These are phyloP conservation scores for Encarsia formosa DNA, from an alignment of 2,888 invertebrate species.

Conservation along the genomic window DNA sequence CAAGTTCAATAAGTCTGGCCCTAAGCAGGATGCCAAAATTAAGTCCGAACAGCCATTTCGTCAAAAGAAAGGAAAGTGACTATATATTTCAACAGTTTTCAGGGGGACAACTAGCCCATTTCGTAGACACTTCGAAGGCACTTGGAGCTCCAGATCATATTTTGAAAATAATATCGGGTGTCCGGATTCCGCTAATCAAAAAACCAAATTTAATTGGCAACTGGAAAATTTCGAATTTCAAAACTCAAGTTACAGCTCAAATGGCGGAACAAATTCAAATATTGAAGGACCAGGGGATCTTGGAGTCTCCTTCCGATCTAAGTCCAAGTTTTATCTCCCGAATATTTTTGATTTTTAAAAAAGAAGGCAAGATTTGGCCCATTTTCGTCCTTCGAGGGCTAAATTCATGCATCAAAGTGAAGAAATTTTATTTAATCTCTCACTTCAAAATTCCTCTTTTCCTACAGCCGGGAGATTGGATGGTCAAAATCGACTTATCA, in stretches of 20 bases:
- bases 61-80: neutral
- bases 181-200: slow-evolving; percentile 12
- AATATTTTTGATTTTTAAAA: slow-evolving; percentile 21
- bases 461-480: slow-evolving; percentile 10
- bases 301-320: neutral
- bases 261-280: too few relatives aligned
- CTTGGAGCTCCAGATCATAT: slow-evolving; percentile 14
- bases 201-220: slow-evolving; percentile 14
- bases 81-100: slow-evolving; percentile 8
- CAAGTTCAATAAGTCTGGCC: neutral
- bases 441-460: slow-evolving; percentile 13
- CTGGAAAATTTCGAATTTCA: slow-evolving; percentile 12
- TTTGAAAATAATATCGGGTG: too few relatives aligned
- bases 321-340: slow-evolving; percentile 17
- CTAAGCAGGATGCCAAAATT: too few relatives aligned
- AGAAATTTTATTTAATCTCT: slow-evolving; percentile 11
- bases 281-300: too few relatives aligned
- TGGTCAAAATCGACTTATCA: slow-evolving; percentile 14
- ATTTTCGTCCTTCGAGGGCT: slow-evolving; percentile 12
- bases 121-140: slow-evolving; percentile 26
- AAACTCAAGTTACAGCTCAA: slow-evolving; percentile 6
- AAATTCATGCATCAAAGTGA: slow-evolving; percentile 7
- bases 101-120: slow-evolving; percentile 6
- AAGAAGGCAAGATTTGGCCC: slow-evolving; percentile 41
- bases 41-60: too few relatives aligned